phyloP scores from a whole-genome alignment of 2,888 invertebrate species.

The Morpho achilles region DNA sequence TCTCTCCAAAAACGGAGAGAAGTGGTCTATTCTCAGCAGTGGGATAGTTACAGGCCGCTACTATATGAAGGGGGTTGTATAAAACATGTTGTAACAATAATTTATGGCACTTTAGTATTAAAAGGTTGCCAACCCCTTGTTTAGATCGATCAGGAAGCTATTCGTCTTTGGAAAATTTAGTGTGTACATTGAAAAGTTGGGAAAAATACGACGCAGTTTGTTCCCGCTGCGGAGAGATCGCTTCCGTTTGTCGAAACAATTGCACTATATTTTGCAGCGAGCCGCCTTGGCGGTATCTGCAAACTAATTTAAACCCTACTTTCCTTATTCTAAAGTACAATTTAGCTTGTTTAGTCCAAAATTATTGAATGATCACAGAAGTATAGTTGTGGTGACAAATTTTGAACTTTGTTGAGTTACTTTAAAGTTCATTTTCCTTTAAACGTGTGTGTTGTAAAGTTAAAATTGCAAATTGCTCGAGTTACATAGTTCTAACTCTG shows the following conservation, averaged over 20 bases:
- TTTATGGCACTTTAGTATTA: background rate
- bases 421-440: slow-evolving; percentile 1
- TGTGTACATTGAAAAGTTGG: slow-evolving; percentile 20
- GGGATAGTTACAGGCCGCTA: too few species aligned
- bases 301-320: slow-evolving; percentile 13
- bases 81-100: too few species aligned
- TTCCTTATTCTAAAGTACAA: background rate
- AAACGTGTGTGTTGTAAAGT: background rate
- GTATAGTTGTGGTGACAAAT: slow-evolving; percentile 4
- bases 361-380: slow-evolving; percentile 1
- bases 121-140: background rate
- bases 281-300: background rate
- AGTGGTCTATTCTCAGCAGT: too few species aligned
- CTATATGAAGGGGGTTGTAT: too few species aligned
- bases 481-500: background rate
- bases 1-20: too few species aligned
- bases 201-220: slow-evolving; percentile 25
- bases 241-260: slow-evolving; percentile 23
- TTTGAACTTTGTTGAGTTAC: slow-evolving; percentile 11
- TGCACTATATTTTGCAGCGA: slow-evolving; percentile 20
- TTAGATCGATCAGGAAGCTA: slow-evolving; percentile 2
- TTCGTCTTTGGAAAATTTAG: slow-evolving; percentile 10
- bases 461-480: background rate
- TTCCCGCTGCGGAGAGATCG: slow-evolving; percentile 24
- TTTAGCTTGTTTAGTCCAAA: background rate